Evolutionary conservation across 2,797 vertebrate species (phyloP).

Genomic region (Rhinichthys osculus): DNA sequence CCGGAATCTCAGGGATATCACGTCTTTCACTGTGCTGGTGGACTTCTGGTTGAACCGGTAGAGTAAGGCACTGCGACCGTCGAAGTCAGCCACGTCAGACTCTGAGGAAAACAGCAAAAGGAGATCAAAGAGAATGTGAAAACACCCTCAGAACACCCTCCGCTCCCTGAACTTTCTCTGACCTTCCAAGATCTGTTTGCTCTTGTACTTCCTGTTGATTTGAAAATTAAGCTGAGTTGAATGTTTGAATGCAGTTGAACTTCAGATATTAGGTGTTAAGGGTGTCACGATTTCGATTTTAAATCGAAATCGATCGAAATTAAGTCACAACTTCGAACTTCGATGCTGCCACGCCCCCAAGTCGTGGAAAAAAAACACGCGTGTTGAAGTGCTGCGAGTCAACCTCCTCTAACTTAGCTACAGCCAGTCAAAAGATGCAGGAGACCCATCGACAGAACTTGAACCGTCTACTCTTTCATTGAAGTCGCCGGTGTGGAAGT

Average conservation of each 20-base stretch:
- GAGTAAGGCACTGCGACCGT: conserved; percentile 90
- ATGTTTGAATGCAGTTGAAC: background rate
- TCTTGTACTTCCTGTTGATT: conserved; percentile 31
- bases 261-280: conserved; percentile 10
- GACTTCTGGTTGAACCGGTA: conserved; percentile 91
- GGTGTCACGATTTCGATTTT: no score
- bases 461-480: no score
- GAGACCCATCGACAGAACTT: no score
- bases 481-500: no score
- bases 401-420: no score
- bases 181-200: conserved; percentile 3
- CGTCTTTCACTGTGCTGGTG: conserved; percentile 86
- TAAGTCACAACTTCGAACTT: no score
- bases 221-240: conserved; percentile 39
- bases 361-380: no score
- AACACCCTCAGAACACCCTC: background rate
- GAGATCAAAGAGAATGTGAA: conserved; percentile 14
- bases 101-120: conserved; percentile 70
- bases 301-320: no score
- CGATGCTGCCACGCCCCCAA: no score
- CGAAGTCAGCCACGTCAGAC: conserved; percentile 91
- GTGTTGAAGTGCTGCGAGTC: no score
- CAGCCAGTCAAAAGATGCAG: no score
- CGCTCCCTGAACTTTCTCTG: conserved; percentile 37
- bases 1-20: conserved; percentile 92